Conservation (phyloP, 2,888 invertebrate genomes). For the Sminthurinus aureus region DNA sequence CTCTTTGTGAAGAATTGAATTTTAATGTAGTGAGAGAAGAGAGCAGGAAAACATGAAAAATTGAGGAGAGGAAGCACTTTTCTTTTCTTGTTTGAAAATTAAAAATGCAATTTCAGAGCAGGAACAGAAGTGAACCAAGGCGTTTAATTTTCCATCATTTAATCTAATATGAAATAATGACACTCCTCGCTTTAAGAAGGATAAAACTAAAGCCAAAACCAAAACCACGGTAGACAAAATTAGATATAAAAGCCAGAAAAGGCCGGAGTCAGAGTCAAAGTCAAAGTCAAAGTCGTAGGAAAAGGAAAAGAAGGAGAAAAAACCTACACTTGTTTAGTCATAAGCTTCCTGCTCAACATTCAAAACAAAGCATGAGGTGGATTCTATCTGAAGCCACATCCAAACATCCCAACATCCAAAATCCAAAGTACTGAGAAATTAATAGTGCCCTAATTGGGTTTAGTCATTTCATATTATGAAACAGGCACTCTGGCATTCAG, state of each 20-base stretch:
- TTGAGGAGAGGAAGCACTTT: background rate
- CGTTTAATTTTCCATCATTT: background rate
- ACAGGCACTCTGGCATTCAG: too few species aligned
- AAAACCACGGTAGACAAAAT: too few species aligned
- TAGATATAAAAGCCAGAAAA: too few species aligned
- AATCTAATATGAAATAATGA: background rate
- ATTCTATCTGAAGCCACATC: too few species aligned
- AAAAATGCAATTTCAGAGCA: background rate
- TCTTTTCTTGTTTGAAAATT: background rate
- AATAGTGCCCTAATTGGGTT: too few species aligned
- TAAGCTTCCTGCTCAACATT: too few species aligned
- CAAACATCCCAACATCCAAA: too few species aligned
- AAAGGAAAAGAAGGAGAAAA: background rate
- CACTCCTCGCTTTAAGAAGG: background rate
- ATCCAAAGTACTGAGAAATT: too few species aligned
- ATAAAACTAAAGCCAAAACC: background rate
- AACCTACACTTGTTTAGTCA: too few species aligned
- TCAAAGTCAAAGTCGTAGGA: background rate
- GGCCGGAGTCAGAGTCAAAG: too few species aligned
- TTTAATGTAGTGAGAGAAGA: background rate
- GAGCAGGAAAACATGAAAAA: background rate
- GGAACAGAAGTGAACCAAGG: background rate
- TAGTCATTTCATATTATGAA: too few species aligned
- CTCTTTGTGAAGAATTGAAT: constrained; percentile 8
- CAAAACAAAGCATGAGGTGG: too few species aligned